Evolutionary conservation across 1,140 invertebrate genomes (phyloP), one percentile per base, ranked within the genome.

Genomic region (Pogonomyrmex barbatus): DNA sequence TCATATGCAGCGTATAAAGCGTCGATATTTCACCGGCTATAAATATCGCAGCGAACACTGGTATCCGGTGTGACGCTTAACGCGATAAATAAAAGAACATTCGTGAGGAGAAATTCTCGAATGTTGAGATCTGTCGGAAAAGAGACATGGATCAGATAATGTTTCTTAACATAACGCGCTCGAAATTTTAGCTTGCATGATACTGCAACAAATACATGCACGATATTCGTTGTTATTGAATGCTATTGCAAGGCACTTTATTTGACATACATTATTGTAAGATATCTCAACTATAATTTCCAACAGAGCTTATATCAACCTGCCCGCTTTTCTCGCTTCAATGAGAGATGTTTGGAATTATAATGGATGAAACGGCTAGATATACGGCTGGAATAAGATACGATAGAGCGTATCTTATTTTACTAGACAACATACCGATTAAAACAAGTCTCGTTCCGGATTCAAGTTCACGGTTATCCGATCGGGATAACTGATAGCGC

Each of bases 401-500:
- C 39, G 39, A 33, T 77, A 54, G 50, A 54, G 12, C 52, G 33
- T 56, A 78, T 78, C 45, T 65, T 6, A 36, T 50, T 78, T 3
- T 30, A 73, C 36, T 47, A 9, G 24, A 58, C 63, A n/a, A 50
- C 67, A 5, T 82, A 75, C 54, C 79, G 39, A 54, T 62, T 39
- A 36, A 71, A 33, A 75, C 56, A 83, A 75, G 79, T 60, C 42
- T 73, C 17, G 45, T 33, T 58, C 54, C 17, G 42, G 62, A 81
- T 86, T 78, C 77, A 79, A 36, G 83, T 85, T 85, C 75, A 78
- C 60, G 83, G 71, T 79, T 79, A 85, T 47, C 24, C 17, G 83
- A 77, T 76, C 75, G n/a, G 24, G 58, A 78, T 85, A 65, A 65
- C 36, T 36, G 73, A 78, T 78, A 78, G 47, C 70, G 9, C n/a